A percentile compares a stretch with the other conserved stretches of the same genome.
Evolutionary conservation across 2,113 vertebrate species (phyloP).

Genomic region (Rattus norvegicus): DNA sequence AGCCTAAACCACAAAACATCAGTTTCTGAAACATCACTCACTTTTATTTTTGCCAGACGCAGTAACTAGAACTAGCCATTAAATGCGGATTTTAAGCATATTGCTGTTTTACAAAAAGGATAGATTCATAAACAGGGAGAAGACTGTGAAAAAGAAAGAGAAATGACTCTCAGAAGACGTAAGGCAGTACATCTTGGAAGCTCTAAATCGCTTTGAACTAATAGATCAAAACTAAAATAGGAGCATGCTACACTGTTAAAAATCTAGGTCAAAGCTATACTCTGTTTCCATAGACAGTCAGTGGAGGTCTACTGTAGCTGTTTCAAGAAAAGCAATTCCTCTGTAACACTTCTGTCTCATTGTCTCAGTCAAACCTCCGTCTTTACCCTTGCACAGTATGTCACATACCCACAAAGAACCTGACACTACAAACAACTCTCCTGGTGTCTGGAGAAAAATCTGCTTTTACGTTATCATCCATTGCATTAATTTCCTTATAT

Average conservation of each 20-base stretch:
- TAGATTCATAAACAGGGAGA: conserved; percentile 57
- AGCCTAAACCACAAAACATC: conserved; percentile 72
- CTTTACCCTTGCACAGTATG: not conserved
- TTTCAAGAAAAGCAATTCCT: not conserved
- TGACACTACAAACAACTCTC: not conserved
- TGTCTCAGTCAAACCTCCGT: not conserved
- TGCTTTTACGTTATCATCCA: not conserved
- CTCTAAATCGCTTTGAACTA: conserved; percentile 43
- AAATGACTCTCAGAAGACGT: conserved; percentile 52
- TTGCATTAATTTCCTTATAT: not conserved
- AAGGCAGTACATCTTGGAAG: not conserved
- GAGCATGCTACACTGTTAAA: conserved; percentile 30
- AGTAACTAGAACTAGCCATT: conserved; percentile 49
- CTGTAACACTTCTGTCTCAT: not conserved
- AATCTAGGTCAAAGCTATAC: conserved; percentile 14
- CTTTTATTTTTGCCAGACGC: conserved; percentile 73
- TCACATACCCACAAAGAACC: not conserved
- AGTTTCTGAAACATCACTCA: conserved; percentile 51
- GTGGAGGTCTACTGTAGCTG: not conserved
- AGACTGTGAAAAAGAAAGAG: not conserved
- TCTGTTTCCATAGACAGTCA: not conserved
- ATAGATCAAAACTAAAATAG: conserved; percentile 46
- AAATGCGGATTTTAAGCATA: conserved; percentile 40
- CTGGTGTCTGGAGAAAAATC: conserved; percentile 16
- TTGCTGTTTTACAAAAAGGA: conserved; percentile 17